Percentiles rank a stretch among this genome's conserved stretches.
These are phyloP conservation scores for Hydropotes inermis DNA, from an alignment of 2,113 vertebrate species.

Conservation along the genomic window DNA sequence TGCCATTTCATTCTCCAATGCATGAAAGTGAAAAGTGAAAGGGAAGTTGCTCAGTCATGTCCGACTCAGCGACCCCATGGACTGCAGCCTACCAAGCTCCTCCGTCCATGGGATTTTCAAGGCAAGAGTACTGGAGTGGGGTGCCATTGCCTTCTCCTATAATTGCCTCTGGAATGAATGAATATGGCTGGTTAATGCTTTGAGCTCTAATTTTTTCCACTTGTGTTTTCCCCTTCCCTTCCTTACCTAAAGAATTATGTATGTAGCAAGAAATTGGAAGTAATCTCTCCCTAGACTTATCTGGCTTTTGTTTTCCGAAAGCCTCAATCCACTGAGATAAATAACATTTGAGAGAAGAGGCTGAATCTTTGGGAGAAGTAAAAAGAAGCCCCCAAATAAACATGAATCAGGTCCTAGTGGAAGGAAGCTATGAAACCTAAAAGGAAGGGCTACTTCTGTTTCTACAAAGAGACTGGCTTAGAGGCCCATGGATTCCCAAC, in stretches of 20 bases:
- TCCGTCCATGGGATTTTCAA: too few relatives aligned
- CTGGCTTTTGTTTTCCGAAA: background rate
- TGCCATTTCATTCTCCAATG: too few relatives aligned
- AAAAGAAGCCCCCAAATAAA: background rate
- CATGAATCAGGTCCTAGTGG: background rate
- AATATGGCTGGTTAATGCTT: background rate
- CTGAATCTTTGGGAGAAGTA: background rate
- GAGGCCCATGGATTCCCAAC: background rate
- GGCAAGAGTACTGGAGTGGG: too few relatives aligned
- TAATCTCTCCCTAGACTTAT: background rate
- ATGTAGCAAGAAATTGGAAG: background rate
- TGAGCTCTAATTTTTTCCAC: background rate
- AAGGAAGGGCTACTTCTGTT: background rate
- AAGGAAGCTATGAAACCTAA: background rate
- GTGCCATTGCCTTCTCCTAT: background rate
- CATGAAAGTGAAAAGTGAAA: too few relatives aligned
- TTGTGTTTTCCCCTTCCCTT: background rate
- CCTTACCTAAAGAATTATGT: background rate
- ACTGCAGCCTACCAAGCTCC: too few relatives aligned
- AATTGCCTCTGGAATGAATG: background rate
- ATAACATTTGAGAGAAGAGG: background rate
- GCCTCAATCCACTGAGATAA: background rate
- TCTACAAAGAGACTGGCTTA: background rate
- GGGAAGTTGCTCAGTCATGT: too few relatives aligned
- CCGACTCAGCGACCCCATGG: too few relatives aligned